Percentiles rank a stretch among this genome's conserved stretches.
phyloP scores from a whole-genome alignment of 1,140 invertebrate genomes.

The Drosophila parvula region DNA sequence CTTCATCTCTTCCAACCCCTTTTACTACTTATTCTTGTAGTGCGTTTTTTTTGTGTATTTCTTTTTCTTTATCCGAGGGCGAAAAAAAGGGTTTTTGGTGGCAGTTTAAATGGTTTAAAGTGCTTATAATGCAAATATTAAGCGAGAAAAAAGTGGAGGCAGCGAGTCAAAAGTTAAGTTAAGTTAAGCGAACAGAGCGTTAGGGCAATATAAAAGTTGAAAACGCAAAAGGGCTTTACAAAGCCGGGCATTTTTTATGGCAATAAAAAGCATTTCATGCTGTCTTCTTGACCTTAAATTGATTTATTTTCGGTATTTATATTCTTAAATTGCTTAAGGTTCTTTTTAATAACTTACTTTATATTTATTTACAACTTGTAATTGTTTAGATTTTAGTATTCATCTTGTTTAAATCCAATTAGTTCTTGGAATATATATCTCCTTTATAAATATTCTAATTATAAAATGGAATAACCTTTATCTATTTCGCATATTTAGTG shows the following conservation, averaged over 20 bases:
- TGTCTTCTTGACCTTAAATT: slow-evolving; percentile 6
- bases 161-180: slow-evolving; percentile 61
- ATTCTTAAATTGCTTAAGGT: neutral
- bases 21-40: slow-evolving; percentile 2
- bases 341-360: neutral
- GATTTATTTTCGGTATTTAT: slow-evolving; percentile 1
- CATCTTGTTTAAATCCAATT: too few species aligned
- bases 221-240: slow-evolving; percentile 45
- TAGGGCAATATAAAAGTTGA: slow-evolving; percentile 33
- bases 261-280: slow-evolving; percentile 13
- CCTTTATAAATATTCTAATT: neutral
- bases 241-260: neutral
- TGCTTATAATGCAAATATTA: slow-evolving; percentile 77
- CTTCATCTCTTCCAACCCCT: neutral
- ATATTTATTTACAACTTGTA: neutral
- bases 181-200: slow-evolving; percentile 54
- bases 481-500: neutral
- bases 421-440: neutral
- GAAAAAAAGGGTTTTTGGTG: slow-evolving; percentile 4
- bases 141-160: slow-evolving; percentile 37
- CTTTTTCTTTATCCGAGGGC: slow-evolving; percentile 6
- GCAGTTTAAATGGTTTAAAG: slow-evolving; percentile 77
- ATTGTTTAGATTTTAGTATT: too few species aligned
- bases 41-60: slow-evolving; percentile 22
- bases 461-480: neutral